Evolutionary conservation across 2,888 invertebrate species (phyloP).

Genomic region (Cryptocheilus praepositus): DNA sequence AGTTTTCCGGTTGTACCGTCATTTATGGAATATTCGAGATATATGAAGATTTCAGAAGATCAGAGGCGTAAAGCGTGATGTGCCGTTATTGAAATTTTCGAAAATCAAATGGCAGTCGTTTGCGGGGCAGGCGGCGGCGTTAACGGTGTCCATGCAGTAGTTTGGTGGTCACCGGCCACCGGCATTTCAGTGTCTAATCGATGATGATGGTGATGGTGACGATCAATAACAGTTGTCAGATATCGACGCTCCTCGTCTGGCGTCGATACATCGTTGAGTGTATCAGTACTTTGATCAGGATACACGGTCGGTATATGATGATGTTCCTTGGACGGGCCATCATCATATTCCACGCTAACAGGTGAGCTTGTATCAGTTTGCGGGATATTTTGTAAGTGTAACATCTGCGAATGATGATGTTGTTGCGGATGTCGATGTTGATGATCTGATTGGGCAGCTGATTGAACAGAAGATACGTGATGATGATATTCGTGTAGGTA

Average conservation of each 20-base stretch:
- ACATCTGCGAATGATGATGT: constrained; percentile 60
- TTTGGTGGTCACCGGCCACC: constrained; percentile 43
- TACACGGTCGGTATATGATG: constrained; percentile 55
- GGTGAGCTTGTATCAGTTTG: constrained; percentile 49
- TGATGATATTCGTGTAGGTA: constrained; percentile 63
- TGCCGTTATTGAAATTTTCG: background rate
- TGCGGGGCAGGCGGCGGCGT: constrained; percentile 70
- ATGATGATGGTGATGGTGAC: constrained; percentile 57
- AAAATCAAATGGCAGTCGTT: constrained; percentile 69
- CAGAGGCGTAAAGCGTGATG: background rate
- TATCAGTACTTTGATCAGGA: constrained; percentile 52
- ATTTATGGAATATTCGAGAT: too few relatives aligned
- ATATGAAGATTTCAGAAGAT: background rate
- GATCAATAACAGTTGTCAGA: constrained; percentile 62
- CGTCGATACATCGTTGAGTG: constrained; percentile 54
- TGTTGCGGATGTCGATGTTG: constrained; percentile 54
- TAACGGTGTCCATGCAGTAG: constrained; percentile 64
- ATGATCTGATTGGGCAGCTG: constrained; percentile 50
- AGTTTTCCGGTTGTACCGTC: too few relatives aligned
- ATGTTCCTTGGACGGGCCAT: constrained; percentile 62
- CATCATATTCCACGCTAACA: constrained; percentile 58
- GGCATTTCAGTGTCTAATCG: constrained; percentile 46
- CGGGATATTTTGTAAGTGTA: constrained; percentile 60
- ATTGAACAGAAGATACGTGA: constrained; percentile 21
- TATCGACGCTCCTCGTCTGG: constrained; percentile 64